Percentiles rank a stretch among this genome's conserved stretches.
phyloP scores from a whole-genome alignment of 2,113 vertebrate species.

The Nicator chloris region DNA sequence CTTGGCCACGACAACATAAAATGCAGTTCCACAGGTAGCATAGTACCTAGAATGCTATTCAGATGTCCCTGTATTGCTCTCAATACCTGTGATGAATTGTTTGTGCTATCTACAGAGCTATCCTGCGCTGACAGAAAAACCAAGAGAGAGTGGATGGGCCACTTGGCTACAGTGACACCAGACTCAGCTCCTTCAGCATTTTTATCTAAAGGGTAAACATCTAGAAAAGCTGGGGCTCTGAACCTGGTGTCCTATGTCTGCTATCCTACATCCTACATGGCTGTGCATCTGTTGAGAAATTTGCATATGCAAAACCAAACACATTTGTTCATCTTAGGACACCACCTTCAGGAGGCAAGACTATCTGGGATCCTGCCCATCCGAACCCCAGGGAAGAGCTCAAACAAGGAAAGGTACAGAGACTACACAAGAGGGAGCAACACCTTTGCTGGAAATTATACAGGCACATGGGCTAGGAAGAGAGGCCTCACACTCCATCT shows the following conservation, averaged over 20 bases:
- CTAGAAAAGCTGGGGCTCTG: neutral
- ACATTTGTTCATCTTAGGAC: neutral
- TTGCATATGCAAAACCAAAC: neutral
- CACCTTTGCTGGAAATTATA: neutral
- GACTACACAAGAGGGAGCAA: neutral
- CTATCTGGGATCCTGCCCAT: neutral
- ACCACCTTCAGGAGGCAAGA: neutral
- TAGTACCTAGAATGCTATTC: neutral
- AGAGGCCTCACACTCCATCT: neutral
- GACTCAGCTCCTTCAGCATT: neutral
- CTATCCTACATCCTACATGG: no score
- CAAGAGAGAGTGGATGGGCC: fast-evolving
- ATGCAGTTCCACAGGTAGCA: neutral
- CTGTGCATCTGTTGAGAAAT: neutral
- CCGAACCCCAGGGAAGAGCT: neutral
- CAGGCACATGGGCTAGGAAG: neutral
- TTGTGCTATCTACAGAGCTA: neutral
- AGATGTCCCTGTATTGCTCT: neutral
- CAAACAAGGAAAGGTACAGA: neutral
- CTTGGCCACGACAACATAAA: neutral
- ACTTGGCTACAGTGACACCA: neutral
- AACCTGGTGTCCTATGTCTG: neutral
- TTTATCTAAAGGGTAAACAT: neutral
- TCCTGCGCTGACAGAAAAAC: neutral
- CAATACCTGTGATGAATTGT: neutral